Conservation (phyloP, 2,797 vertebrate species). For the Megaceryle alcyon region DNA sequence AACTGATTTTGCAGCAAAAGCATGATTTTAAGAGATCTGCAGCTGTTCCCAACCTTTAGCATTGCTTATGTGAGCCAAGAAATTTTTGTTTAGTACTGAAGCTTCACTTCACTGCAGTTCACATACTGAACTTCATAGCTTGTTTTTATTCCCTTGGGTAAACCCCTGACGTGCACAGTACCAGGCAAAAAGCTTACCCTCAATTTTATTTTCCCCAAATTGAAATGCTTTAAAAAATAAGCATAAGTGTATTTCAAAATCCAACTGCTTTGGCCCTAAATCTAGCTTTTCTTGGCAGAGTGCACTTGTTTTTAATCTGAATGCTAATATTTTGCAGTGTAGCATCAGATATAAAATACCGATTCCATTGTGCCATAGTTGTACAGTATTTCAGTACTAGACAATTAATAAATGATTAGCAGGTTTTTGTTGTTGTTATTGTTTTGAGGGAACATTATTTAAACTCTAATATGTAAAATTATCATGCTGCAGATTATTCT, state of each 20-base stretch:
- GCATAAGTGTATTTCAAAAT: constrained; percentile 63
- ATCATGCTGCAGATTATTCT: constrained; percentile 27
- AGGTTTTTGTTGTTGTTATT: not conserved
- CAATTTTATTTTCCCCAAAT: constrained; percentile 64
- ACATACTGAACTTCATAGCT: constrained; percentile 41
- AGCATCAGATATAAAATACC: constrained; percentile 50
- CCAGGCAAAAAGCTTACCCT: constrained; percentile 41
- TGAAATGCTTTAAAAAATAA: constrained; percentile 65
- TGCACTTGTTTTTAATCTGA: constrained; percentile 65
- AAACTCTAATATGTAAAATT: not conserved
- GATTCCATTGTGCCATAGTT: constrained; percentile 42
- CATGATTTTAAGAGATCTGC: constrained; percentile 76
- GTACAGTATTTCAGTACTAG: constrained; percentile 1
- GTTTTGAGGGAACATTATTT: not conserved
- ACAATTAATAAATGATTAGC: constrained; percentile 18
- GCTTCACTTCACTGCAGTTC: constrained; percentile 2
- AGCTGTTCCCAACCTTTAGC: constrained; percentile 77
- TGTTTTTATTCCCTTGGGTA: constrained; percentile 64
- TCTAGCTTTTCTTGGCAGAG: constrained; percentile 50
- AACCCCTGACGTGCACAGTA: constrained; percentile 21
- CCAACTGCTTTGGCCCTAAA: constrained; percentile 65
- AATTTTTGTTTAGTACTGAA: constrained; percentile 71
- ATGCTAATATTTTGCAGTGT: constrained; percentile 71
- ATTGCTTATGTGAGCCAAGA: constrained; percentile 71
- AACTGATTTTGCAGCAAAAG: constrained; percentile 75